A percentile compares a stretch with the other conserved stretches of the same genome.
These are phyloP conservation scores for Hippocampus comes DNA, from an alignment of 2,113 vertebrate species.

Conservation along the genomic window DNA sequence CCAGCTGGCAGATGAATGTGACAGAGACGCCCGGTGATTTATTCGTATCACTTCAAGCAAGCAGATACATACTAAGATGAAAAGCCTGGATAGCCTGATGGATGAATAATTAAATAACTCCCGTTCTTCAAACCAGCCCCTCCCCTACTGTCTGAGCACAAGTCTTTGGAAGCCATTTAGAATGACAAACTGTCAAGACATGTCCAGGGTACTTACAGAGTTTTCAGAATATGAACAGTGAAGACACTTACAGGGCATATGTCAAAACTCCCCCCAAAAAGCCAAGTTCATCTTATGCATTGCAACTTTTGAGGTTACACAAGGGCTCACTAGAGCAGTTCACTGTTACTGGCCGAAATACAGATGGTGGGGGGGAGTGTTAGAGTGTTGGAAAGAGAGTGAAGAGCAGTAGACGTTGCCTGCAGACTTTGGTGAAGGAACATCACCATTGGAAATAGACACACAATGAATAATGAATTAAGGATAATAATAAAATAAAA, in stretches of 20 bases:
- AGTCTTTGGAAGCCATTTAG: slow-evolving; percentile 40
- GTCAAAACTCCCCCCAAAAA: slow-evolving; percentile 29
- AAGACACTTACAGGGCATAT: slow-evolving; percentile 42
- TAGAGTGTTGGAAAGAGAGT: no score
- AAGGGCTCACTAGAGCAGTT: background rate
- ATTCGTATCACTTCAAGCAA: slow-evolving; percentile 12
- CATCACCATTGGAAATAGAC: no score
- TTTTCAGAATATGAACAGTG: slow-evolving; percentile 44
- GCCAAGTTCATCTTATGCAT: slow-evolving; percentile 37
- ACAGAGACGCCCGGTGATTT: background rate
- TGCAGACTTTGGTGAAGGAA: no score
- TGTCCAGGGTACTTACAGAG: slow-evolving; percentile 36
- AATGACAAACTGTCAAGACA: slow-evolving; percentile 48
- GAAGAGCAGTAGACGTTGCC: no score
- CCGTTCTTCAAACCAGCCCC: background rate
- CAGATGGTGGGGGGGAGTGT: no score
- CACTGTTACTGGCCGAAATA: no score
- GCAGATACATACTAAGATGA: slow-evolving; percentile 9
- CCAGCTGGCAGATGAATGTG: background rate
- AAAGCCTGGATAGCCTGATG: slow-evolving; percentile 14
- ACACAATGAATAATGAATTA: no score
- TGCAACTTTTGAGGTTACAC: slow-evolving; percentile 30
- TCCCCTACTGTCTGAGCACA: slow-evolving; percentile 1
- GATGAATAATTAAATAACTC: slow-evolving; percentile 35
- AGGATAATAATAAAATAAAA: no score